Conservation (phyloP, 2,113 vertebrate species). For the Ctenodactylus gundi region DNA sequence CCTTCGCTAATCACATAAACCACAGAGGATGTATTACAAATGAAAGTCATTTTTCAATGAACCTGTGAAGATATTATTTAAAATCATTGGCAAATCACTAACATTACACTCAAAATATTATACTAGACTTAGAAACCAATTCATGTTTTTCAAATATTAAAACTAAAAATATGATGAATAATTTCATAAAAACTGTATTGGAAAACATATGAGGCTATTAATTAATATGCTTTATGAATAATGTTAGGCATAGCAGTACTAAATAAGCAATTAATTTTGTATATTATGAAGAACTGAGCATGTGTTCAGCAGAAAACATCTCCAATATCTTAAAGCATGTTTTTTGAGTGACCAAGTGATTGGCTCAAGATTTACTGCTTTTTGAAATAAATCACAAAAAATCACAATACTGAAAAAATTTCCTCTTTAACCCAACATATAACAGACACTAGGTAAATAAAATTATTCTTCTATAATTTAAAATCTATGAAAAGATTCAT, state of each 20-base stretch:
- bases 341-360: not conserved
- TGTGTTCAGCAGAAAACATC: not conserved
- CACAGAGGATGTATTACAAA: slow-evolving; percentile 31
- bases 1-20: not conserved
- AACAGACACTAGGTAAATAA: not conserved
- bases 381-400: not conserved
- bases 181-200: not conserved
- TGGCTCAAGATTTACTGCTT: not conserved
- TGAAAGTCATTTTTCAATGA: slow-evolving; percentile 12
- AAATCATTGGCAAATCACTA: slow-evolving; percentile 17
- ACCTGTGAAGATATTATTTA: slow-evolving; percentile 19
- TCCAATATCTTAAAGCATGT: not conserved
- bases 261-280: not conserved
- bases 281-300: slow-evolving; percentile 52
- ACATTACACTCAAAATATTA: not conserved
- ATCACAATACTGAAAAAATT: not conserved
- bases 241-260: slow-evolving; percentile 32
- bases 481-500: not conserved
- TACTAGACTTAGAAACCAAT: not conserved
- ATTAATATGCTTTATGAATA: not conserved
- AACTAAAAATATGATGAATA: not conserved
- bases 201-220: not conserved
- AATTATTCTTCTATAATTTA: not conserved
- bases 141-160: slow-evolving; percentile 43
- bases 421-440: not conserved